Percentiles rank a stretch among this genome's conserved stretches.
Evolutionary conservation across 2,888 invertebrate genomes (phyloP).

Genomic region (Sarcophaga rosellei): DNA sequence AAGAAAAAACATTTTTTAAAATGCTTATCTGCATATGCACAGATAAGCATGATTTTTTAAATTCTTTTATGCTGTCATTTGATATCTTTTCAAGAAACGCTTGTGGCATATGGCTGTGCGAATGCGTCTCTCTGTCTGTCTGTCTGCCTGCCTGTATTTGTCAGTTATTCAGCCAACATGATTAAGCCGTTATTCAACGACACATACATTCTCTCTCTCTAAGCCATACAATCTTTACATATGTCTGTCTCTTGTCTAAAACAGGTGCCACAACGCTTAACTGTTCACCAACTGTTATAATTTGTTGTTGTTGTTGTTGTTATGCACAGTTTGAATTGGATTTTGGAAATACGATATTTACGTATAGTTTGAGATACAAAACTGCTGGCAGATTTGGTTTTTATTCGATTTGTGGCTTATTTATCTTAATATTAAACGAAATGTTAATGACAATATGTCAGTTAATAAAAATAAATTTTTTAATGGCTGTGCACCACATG

Average conservation of each 20-base stretch:
- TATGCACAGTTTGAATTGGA: slow-evolving; percentile 24
- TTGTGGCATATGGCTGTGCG: neutral
- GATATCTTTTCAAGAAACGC: slow-evolving; percentile 25
- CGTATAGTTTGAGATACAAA: slow-evolving; percentile 22
- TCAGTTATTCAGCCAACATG: slow-evolving; percentile 17
- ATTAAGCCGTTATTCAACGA: slow-evolving; percentile 15
- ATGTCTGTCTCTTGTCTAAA: slow-evolving; percentile 47
- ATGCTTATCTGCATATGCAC: neutral
- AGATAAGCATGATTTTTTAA: neutral
- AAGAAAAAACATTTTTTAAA: too few species aligned
- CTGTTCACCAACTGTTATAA: slow-evolving; percentile 50
- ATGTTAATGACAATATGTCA: slow-evolving; percentile 55
- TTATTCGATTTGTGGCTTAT: neutral
- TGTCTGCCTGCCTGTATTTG: neutral
- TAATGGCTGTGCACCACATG: neutral
- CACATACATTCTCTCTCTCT: slow-evolving; percentile 3
- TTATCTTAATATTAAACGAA: slow-evolving; percentile 41
- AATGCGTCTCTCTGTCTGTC: neutral
- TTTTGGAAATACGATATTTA: slow-evolving; percentile 47
- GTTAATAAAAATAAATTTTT: slow-evolving; percentile 43
- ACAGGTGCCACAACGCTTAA: slow-evolving; percentile 59
- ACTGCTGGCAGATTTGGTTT: slow-evolving; percentile 38
- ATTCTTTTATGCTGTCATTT: slow-evolving; percentile 35
- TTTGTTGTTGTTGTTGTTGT: neutral
- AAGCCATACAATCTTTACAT: slow-evolving; percentile 39